Conservation (phyloP, 2,113 vertebrate genomes). For the Apteryx mantelli region DNA sequence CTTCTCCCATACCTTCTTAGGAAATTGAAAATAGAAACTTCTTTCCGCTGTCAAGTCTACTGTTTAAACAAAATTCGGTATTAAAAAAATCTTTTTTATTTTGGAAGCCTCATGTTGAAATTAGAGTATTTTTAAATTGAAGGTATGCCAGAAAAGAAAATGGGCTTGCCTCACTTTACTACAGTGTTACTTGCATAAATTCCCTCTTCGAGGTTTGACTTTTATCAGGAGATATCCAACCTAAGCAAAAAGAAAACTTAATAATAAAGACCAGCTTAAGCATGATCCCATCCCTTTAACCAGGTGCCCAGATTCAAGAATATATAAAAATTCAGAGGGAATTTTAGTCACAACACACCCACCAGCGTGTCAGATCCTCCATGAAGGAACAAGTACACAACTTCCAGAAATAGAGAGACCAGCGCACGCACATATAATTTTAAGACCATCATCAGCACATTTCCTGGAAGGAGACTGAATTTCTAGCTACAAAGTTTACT, state of each 20-base stretch:
- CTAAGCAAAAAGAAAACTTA: no score
- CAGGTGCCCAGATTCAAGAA: neutral
- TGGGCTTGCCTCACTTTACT: neutral
- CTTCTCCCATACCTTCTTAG: neutral
- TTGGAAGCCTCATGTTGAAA: neutral
- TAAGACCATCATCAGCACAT: accelerated
- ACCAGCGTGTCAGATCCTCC: neutral
- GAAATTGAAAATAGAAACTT: no score
- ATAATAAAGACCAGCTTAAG: no score
- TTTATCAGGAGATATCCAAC: neutral
- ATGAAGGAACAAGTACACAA: neutral
- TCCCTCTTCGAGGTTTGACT: no score
- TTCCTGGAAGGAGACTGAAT: neutral
- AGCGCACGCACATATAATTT: accelerated
- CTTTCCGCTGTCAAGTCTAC: no score
- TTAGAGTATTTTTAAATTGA: neutral
- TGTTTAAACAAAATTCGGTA: neutral
- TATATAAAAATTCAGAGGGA: neutral
- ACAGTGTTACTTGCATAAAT: neutral
- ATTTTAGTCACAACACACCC: neutral
- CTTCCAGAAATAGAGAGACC: neutral
- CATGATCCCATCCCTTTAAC: neutral
- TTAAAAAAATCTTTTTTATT: no score
- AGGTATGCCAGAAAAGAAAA: neutral
- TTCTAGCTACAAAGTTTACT: neutral